Evolutionary conservation across 2,113 vertebrate species (phyloP), one percentile per base, ranked within the genome.

Genomic region (Azemiops feae): DNA sequence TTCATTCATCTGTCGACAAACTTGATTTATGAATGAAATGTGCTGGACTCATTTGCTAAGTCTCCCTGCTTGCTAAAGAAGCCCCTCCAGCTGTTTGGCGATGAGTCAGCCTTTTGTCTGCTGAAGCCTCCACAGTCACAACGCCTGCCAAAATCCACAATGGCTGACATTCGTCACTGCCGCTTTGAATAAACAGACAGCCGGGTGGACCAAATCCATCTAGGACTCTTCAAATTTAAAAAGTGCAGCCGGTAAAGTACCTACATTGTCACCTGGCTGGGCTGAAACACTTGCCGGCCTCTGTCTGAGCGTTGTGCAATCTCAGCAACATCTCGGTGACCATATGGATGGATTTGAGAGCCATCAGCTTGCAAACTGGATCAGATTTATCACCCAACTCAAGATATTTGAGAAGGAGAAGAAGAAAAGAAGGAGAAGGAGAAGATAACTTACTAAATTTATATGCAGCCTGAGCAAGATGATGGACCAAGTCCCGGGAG

Each of bases 161-260:
- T 94, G 91, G 89, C 47, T 95, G 93, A 91, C 92, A 91, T 64
- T 94, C 1, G 0, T 91, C 89, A 93, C 43, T 81, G 91, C 91
- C 94, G 74, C 86, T 94, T 53, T 53, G 4, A 45, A 94, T 94
- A 94, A 88, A 9, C 9, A 7, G 11, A 22, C 39, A 12, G 34
- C 34, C 57, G 2, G 2, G 16, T 4, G 25, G 58, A 8, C 27
- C 30, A 69, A 69, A 57, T n/a, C 96, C 94, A 3, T 16, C 43
- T 95, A 47, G 74, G 90, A 91, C 89, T 60, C 74, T 95, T 64
- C 89, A 90, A 92, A 95, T 95, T 92, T 96, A 96, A 96, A 94
- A 86, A 87, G 20, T 10, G 53, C 94, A 90, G 96, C 91, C 92
- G 95, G 93, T 54, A 91, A 95, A 93, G 23, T 54, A n/a, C n/a